Percentiles rank a stretch among this genome's conserved stretches.
Evolutionary conservation across 2,113 vertebrate species (phyloP).

Genomic region (Catagonus wagneri): DNA sequence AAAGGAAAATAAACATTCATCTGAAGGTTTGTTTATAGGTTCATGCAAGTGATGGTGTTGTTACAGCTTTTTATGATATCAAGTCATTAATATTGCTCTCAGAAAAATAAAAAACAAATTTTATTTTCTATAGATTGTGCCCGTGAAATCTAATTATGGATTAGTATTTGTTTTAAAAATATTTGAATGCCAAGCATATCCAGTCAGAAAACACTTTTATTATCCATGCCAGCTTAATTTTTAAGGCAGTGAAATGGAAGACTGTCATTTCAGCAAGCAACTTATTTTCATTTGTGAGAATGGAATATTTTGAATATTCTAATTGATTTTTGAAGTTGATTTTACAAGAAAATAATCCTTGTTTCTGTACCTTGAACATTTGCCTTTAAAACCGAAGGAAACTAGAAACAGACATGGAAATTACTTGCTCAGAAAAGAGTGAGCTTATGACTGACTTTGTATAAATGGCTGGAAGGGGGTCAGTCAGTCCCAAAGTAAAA

Average conservation of each 20-base stretch:
- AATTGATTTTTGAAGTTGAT: slow-evolving; percentile 63
- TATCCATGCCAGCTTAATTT: slow-evolving; percentile 74
- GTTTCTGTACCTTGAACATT: slow-evolving; percentile 36
- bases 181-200: slow-evolving; percentile 7
- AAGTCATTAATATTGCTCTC: slow-evolving; percentile 51
- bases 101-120: slow-evolving; percentile 55
- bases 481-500: neutral
- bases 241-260: slow-evolving; percentile 66
- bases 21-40: neutral
- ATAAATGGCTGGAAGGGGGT: neutral
- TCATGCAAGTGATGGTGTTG: slow-evolving; percentile 40
- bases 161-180: slow-evolving; percentile 68
- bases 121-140: slow-evolving; percentile 18
- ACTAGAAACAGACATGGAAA: neutral
- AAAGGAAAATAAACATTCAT: slow-evolving; percentile 13
- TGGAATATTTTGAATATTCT: slow-evolving; percentile 67
- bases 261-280: slow-evolving; percentile 62
- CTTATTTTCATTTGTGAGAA: slow-evolving; percentile 75
- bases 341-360: slow-evolving; percentile 52
- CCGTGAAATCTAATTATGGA: slow-evolving; percentile 61
- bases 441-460: neutral
- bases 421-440: neutral
- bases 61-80: slow-evolving; percentile 55
- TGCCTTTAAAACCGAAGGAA: slow-evolving; percentile 28
- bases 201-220: slow-evolving; percentile 73